Evolutionary conservation across 2,113 vertebrate species (phyloP), one percentile per base, ranked within the genome.

Genomic region (Melanerpes formicivorus): DNA sequence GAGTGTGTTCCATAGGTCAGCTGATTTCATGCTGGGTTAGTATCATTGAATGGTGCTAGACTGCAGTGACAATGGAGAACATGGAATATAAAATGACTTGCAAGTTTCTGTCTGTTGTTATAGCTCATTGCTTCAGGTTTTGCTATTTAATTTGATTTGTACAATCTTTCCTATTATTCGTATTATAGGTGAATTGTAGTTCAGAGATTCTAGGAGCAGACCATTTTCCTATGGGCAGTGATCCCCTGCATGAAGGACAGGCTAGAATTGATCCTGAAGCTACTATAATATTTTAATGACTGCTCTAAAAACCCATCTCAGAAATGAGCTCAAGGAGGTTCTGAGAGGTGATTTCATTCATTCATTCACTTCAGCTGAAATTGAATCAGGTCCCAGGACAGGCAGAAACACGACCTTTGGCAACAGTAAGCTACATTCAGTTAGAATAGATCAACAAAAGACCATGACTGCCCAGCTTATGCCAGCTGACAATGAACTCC

Each of bases 311-410:
- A 32, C 7, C 18, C 48, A 11, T 85, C 40, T 91, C 26, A 10
- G 48, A 87, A 84, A 88, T 6, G 30, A 88, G 72, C 56, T 93
- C 0, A 0, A 59, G 62, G 23, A n/a, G 9, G 62, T 58, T 80
- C 40, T 66, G 55, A 60, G 37, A 2, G 1, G 27, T 48, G 65
- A 58, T 81, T 90, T 79, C 58, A 80, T 88, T 91, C 88, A 71
- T 73, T 85, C 86, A 72, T 67, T 93, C 76, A 80, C 52, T 82
- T 65, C 55, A 81, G 34, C 44, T 81, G 70, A 71, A 88, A 91
- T 76, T 65, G 50, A 85, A 93, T 93, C n/a, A 54, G 63, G 82
- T 87, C 93, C 74, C 66, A 76, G 83, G 86, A 75, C 59, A 44
- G 59, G 58, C 84, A 90, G 93, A 83, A 88, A 75, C 5, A 2